Evolutionary conservation across 2,113 vertebrate species (phyloP).

Genomic region (Aldabrachelys gigantea): DNA sequence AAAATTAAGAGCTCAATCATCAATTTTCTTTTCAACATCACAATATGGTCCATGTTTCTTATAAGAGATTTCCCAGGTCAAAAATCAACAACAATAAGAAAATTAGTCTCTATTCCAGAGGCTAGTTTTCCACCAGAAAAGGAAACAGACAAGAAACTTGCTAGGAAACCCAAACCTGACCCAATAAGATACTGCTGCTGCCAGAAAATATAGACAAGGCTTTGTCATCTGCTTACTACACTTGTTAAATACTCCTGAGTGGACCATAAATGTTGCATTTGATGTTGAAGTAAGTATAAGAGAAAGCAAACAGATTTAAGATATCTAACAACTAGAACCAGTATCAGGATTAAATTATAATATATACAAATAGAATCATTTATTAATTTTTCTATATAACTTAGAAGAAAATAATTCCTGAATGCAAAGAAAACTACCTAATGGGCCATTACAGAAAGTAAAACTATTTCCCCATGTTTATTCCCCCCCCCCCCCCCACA

Average conservation of each 20-base stretch:
- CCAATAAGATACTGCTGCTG: background rate
- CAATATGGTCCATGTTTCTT: background rate
- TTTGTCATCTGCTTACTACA: background rate
- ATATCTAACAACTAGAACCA: background rate
- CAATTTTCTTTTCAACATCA: conserved; percentile 19
- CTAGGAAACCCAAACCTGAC: background rate
- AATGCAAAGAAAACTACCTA: background rate
- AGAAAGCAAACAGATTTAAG: background rate
- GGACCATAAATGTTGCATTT: background rate
- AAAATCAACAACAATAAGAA: background rate
- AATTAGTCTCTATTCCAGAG: background rate
- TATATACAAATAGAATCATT: background rate
- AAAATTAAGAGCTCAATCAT: background rate
- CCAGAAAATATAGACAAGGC: background rate
- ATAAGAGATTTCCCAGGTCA: conserved; percentile 21
- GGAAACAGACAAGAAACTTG: background rate
- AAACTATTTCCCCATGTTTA: too few species aligned
- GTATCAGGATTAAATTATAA: background rate
- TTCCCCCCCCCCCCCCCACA: too few species aligned
- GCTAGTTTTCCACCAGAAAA: background rate
- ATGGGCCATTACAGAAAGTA: too few species aligned
- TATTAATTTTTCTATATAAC: background rate
- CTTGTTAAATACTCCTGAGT: background rate
- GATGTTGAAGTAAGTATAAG: background rate
- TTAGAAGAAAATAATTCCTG: background rate